A percentile compares a stretch with the other conserved stretches of the same genome.
These are phyloP conservation scores for Albula glossodonta DNA, from an alignment of 2,113 vertebrate species.

Conservation along the genomic window DNA sequence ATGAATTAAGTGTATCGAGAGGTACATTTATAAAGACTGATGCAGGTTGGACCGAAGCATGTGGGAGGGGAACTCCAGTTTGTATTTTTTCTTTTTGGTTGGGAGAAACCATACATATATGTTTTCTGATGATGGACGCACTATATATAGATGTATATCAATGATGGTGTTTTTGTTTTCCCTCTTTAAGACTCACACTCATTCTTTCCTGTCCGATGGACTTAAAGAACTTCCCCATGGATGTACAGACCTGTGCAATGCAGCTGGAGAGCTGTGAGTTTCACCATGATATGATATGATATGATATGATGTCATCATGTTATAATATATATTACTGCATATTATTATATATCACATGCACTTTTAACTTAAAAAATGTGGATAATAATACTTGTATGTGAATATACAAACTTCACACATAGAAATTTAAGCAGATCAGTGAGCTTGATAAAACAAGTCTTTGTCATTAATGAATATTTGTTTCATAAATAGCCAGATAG, in stretches of 20 bases:
- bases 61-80: too few species aligned
- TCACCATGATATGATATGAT: too few species aligned
- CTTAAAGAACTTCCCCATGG: conserved; percentile 99
- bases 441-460: neutral
- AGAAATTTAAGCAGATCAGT: neutral
- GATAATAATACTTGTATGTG: too few species aligned
- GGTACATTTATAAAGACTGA: too few species aligned
- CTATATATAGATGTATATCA: neutral
- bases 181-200: conserved; percentile 82
- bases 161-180: neutral
- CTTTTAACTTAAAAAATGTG: too few species aligned
- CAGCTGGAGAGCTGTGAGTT: conserved; percentile 96
- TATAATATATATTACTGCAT: neutral
- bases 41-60: too few species aligned
- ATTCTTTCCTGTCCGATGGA: conserved; percentile 98
- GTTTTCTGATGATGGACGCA: neutral
- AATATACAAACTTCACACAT: neutral
- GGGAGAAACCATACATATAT: neutral
- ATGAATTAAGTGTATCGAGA: too few species aligned
- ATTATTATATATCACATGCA: too few species aligned
- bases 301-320: neutral
- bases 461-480: neutral
- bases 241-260: conserved; percentile 97
- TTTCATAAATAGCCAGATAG: neutral
- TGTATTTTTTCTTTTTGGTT: neutral